Evolutionary conservation across 1,140 invertebrate genomes (phyloP), one percentile per base, ranked within the genome.

Genomic region (Lucilia cuprina): DNA sequence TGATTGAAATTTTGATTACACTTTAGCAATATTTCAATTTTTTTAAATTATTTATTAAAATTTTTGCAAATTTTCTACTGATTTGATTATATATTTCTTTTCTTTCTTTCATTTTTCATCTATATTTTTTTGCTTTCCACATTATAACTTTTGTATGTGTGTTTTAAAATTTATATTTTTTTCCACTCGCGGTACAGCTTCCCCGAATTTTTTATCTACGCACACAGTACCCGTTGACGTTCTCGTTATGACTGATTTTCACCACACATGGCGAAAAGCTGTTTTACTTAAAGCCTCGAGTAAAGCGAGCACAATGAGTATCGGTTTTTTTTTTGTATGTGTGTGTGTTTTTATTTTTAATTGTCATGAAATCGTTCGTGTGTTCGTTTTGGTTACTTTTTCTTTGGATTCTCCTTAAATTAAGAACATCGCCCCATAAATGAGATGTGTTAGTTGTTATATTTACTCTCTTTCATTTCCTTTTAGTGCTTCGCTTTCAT

Each of bases 181-280:
- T 84, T 84, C 84, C 83, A 87, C 34, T 83, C 86, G 84, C 74
- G 85, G 74, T 85, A 84, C 84, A 47, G 86, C 85, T 83, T 84
- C 55, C 83, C 86, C 41, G 87, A 35, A 21, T 77, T 83, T 85
- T 60, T 47, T 49, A 55, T 65, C 30, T 85, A 87, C 86, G 85
- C 86, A 88, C 85, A 89, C 89, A 90, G 87, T 87, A 89, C 89
- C 89, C 89, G 88, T 89, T 89, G 89, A 90, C 89, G 89, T 90
- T 89, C 89, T 89, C 89, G 89, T 89, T 91, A 85, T 88, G 89
- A 91, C 89, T 91, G 89, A 91, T 87, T 89, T 89, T 90, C 89
- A 90, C 89, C 89, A 90, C 88, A 86, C 82, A 41, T 74, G 77
- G 77, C 78, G 30, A 80, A 65, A 30, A 77, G 78, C 78, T 74